These are phyloP conservation scores for Cyanoliseus patagonus DNA, from an alignment of 2,113 vertebrate genomes.

Conservation along the genomic window DNA sequence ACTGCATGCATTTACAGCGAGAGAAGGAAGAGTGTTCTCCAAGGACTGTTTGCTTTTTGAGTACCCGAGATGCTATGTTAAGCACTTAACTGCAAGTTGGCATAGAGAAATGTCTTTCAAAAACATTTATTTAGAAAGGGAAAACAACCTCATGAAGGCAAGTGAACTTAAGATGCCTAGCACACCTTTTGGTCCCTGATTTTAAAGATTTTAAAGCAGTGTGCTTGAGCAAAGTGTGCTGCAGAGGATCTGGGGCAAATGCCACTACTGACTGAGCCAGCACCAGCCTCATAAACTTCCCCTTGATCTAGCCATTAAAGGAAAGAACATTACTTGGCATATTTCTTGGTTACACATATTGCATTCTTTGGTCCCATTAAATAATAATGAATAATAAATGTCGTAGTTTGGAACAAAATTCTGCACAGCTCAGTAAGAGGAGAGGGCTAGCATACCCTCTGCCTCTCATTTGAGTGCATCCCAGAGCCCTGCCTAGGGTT, in stretches of 20 bases:
- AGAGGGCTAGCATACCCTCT: background rate
- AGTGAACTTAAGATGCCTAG: background rate
- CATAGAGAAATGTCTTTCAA: slow-evolving; percentile 38
- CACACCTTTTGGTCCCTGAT: background rate
- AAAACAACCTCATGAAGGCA: background rate
- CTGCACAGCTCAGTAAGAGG: slow-evolving; percentile 27
- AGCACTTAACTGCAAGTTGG: slow-evolving; percentile 39
- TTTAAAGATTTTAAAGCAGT: background rate
- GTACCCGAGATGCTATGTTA: slow-evolving; percentile 42
- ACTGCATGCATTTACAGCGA: background rate
- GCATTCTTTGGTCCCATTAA: slow-evolving; percentile 64
- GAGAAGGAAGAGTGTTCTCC: slow-evolving; percentile 40
- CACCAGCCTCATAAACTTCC: slow-evolving; percentile 47
- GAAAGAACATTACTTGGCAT: slow-evolving; percentile 64
- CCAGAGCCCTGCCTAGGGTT: background rate
- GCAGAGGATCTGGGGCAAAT: slow-evolving; percentile 43
- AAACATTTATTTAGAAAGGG: slow-evolving; percentile 21
- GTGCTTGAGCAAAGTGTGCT: background rate
- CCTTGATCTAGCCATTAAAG: slow-evolving; percentile 53
- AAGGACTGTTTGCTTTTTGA: slow-evolving; percentile 53
- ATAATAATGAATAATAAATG: slow-evolving; percentile 71
- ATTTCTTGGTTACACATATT: slow-evolving; percentile 63
- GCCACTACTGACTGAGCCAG: slow-evolving; percentile 11
- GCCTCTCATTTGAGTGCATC: background rate
- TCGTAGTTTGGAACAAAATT: slow-evolving; percentile 34